These are phyloP conservation scores for Dinothrombium tinctorium DNA, from an alignment of 1,140 invertebrate species.

Conservation along the genomic window DNA sequence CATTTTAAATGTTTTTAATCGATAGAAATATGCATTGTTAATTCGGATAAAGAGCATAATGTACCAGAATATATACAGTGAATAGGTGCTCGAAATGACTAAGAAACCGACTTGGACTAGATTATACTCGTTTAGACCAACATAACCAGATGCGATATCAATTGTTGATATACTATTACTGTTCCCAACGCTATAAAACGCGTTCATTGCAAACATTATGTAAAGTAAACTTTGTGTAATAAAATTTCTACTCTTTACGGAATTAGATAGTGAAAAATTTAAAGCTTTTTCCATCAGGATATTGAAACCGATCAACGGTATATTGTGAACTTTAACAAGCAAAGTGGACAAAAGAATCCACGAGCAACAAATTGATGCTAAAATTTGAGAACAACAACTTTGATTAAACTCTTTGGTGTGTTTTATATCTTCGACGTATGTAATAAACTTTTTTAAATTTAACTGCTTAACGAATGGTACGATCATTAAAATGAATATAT, in stretches of 20 bases:
- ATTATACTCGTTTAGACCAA: slow-evolving; percentile 50
- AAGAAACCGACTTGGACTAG: slow-evolving; percentile 34
- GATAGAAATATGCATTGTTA: slow-evolving; percentile 5
- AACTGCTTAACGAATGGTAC: background rate
- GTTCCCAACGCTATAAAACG: slow-evolving; percentile 31
- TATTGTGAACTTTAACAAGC: slow-evolving; percentile 46
- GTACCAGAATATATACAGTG: slow-evolving; percentile 21
- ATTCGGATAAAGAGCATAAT: slow-evolving; percentile 15
- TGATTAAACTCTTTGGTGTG: background rate
- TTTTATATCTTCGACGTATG: too few species aligned
- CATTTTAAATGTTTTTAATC: background rate
- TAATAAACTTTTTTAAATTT: too few species aligned
- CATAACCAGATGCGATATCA: slow-evolving; percentile 64
- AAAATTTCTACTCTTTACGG: slow-evolving; percentile 6
- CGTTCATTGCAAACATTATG: slow-evolving; percentile 1
- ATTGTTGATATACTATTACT: slow-evolving; percentile 74
- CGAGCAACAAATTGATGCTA: background rate
- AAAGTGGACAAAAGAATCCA: slow-evolving; percentile 37
- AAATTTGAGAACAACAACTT: background rate
- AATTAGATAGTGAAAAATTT: background rate
- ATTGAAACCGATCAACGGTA: slow-evolving; percentile 37
- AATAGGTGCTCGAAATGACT: slow-evolving; percentile 32
- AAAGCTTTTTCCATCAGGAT: slow-evolving; percentile 16
- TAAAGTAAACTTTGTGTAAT: slow-evolving; percentile 2
- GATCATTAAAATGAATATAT: slow-evolving; percentile 2